A percentile compares a stretch with the other conserved stretches of the same genome.
Evolutionary conservation across 2,113 vertebrate species (phyloP).

Genomic region (Butorides virescens): DNA sequence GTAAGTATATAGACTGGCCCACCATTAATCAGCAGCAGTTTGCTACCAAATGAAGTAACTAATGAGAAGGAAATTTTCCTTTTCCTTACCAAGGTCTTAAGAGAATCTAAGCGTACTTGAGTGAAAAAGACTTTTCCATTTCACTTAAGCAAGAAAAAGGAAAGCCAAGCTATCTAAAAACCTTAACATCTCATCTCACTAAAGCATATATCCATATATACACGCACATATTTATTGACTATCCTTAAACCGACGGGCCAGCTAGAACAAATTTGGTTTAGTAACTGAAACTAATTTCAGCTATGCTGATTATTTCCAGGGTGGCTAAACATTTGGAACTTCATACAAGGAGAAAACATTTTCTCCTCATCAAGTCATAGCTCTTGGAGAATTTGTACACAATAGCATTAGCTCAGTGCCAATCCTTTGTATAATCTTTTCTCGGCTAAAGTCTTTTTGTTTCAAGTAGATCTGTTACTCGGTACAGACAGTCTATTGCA

Average conservation of each 20-base stretch:
- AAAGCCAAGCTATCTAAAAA: not conserved
- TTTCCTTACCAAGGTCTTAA: not conserved
- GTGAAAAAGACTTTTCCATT: not conserved
- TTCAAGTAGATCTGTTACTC: not conserved
- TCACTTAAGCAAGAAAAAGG: not conserved
- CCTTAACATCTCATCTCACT: not conserved
- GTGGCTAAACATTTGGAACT: slow-evolving; percentile 4
- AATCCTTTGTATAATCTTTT: not conserved
- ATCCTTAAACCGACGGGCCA: not conserved
- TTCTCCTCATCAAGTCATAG: slow-evolving; percentile 24
- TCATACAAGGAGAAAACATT: slow-evolving; percentile 11
- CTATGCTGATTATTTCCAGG: not conserved
- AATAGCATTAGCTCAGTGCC: not conserved
- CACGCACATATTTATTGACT: not conserved
- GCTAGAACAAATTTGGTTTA: not conserved
- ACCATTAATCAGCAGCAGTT: not conserved
- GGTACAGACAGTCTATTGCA: not conserved
- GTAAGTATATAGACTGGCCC: not conserved
- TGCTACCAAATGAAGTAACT: not conserved
- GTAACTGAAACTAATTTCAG: not conserved
- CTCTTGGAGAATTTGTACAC: not conserved
- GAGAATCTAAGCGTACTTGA: not conserved
- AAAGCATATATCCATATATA: not conserved
- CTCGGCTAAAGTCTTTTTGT: not conserved
- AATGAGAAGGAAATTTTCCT: not conserved